Percentiles rank a stretch among this genome's conserved stretches.
phyloP scores from a whole-genome alignment of 2,888 invertebrate genomes.

The Cremastinae sp. region DNA sequence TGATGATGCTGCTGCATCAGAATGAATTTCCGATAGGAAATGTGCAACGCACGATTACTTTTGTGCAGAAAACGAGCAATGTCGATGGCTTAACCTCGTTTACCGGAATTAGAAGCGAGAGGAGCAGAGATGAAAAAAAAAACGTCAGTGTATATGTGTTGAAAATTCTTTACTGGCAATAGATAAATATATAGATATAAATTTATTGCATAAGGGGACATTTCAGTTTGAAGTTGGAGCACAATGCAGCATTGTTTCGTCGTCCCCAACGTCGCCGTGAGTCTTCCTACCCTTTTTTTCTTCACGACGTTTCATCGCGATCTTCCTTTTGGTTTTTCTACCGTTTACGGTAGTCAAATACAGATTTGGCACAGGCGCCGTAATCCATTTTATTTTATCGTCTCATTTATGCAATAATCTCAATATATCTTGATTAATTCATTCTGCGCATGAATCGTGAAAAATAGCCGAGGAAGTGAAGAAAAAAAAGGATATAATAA shows the following conservation, averaged over 20 bases:
- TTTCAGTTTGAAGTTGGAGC: conserved; percentile 72
- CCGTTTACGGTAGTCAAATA: conserved; percentile 58
- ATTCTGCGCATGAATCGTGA: too few species aligned
- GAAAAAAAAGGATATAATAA: not conserved
- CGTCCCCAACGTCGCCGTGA: conserved; percentile 57
- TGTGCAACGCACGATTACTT: conserved; percentile 63
- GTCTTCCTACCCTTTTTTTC: conserved; percentile 58
- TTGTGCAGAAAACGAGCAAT: conserved; percentile 54
- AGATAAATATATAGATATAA: conserved; percentile 30
- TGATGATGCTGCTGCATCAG: conserved; percentile 15
- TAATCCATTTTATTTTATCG: conserved; percentile 54
- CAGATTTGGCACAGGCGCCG: conserved; percentile 45
- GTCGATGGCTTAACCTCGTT: conserved; percentile 62
- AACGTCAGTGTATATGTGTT: conserved; percentile 25
- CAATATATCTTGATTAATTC: too few species aligned
- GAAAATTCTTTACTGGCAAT: conserved; percentile 39
- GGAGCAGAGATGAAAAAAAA: conserved; percentile 11
- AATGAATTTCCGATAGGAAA: conserved; percentile 49
- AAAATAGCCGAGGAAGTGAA: not conserved
- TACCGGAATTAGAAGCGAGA: conserved; percentile 33
- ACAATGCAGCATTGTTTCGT: conserved; percentile 78
- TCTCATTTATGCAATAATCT: too few species aligned
- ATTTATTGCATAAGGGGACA: conserved; percentile 52
- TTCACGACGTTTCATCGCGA: conserved; percentile 62
- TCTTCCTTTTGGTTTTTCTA: conserved; percentile 18